These are phyloP conservation scores for Elephas maximus DNA, from an alignment of 2,113 vertebrate species.

Conservation along the genomic window DNA sequence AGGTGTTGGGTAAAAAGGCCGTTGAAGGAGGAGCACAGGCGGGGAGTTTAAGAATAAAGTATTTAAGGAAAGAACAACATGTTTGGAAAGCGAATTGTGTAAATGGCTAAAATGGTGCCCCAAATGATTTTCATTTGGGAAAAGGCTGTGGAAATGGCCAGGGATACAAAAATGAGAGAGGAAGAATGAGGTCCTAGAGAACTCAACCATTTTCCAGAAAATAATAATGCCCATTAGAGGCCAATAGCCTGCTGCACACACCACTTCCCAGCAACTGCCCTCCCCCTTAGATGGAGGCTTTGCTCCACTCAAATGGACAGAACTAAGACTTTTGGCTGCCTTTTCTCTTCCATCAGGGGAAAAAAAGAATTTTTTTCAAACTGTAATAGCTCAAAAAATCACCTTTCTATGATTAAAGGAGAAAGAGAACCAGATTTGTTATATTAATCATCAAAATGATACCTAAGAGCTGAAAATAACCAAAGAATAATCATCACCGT, in stretches of 20 bases:
- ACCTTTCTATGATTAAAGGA: background rate
- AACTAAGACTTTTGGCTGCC: background rate
- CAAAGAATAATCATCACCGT: background rate
- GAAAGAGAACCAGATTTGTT: constrained; percentile 51
- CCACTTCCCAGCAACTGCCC: background rate
- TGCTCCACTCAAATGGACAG: background rate
- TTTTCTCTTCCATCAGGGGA: constrained; percentile 5
- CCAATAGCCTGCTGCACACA: too few species aligned
- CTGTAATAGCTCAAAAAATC: background rate
- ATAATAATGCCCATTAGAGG: background rate
- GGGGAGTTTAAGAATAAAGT: background rate
- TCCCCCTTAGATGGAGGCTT: background rate
- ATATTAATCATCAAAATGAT: background rate
- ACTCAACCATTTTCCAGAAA: background rate
- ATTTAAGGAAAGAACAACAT: background rate
- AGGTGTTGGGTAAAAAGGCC: background rate
- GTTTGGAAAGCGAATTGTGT: background rate
- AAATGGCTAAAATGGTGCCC: background rate
- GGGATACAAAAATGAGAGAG: background rate
- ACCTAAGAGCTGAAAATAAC: constrained; percentile 14
- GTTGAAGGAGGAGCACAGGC: background rate
- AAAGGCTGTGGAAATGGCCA: background rate
- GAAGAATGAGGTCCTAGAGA: background rate
- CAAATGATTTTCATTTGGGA: background rate
- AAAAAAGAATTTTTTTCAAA: background rate